Percentiles rank a stretch among this genome's conserved stretches.
phyloP scores from a whole-genome alignment of 2,888 invertebrate species.

The Cephonodes hylas region DNA sequence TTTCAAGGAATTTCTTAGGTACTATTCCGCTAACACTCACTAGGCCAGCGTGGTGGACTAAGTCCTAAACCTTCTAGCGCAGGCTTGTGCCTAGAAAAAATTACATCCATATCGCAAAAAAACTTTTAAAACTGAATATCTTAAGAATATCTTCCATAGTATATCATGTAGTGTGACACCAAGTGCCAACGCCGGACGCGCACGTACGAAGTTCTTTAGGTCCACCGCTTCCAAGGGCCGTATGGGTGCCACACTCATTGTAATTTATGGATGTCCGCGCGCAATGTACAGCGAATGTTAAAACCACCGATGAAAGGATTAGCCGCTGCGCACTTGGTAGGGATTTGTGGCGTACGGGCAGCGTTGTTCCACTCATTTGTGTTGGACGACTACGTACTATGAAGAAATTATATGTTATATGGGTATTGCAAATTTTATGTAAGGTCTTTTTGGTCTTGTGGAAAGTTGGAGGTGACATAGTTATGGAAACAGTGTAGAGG shows the following conservation, averaged over 20 bases:
- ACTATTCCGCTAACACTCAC: too few species aligned
- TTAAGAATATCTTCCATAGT: slow-evolving; percentile 16
- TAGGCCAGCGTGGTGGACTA: too few species aligned
- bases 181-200: slow-evolving; percentile 35
- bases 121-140: neutral
- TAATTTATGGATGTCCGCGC: slow-evolving; percentile 70
- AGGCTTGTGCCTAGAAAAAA: too few species aligned
- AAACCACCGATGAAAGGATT: slow-evolving; percentile 62
- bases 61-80: too few species aligned
- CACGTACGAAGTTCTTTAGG: slow-evolving; percentile 28
- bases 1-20: too few species aligned
- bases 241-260: slow-evolving; percentile 54
- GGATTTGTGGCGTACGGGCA: neutral
- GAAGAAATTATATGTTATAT: too few species aligned
- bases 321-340: slow-evolving; percentile 38
- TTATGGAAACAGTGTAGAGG: too few species aligned
- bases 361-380: neutral
- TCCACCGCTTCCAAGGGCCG: slow-evolving; percentile 26
- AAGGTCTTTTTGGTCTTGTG: too few species aligned
- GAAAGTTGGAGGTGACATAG: too few species aligned
- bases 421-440: too few species aligned
- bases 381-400: too few species aligned
- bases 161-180: slow-evolving; percentile 25
- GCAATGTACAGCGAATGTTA: slow-evolving; percentile 57
- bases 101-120: too few species aligned